These are phyloP conservation scores for Anoncus sp. DNA, from an alignment of 2,888 invertebrate genomes.

Conservation along the genomic window DNA sequence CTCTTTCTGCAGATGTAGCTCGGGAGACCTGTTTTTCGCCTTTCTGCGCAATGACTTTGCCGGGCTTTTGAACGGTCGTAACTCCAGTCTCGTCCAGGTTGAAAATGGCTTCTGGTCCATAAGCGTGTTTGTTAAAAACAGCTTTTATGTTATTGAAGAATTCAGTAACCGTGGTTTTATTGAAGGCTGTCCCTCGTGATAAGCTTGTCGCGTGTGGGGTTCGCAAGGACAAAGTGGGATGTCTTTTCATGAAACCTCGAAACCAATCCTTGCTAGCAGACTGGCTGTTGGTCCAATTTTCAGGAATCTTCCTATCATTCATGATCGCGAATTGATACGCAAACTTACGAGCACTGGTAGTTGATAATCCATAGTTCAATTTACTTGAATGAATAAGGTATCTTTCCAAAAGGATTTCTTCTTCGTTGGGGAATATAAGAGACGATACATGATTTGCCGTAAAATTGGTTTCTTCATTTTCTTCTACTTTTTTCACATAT, in stretches of 20 bases:
- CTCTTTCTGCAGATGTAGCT: constrained; percentile 72
- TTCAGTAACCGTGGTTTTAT: constrained; percentile 46
- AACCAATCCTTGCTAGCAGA: constrained; percentile 64
- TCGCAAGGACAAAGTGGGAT: constrained; percentile 60
- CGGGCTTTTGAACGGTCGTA: constrained; percentile 75
- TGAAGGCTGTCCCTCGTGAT: constrained; percentile 62
- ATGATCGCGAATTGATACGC: constrained; percentile 61
- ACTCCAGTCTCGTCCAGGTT: constrained; percentile 76
- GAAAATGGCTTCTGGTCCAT: constrained; percentile 68
- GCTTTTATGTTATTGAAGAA: constrained; percentile 64
- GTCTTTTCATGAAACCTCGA: constrained; percentile 58
- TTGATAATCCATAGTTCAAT: too few species aligned
- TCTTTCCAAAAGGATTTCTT: too few species aligned
- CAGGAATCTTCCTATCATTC: constrained; percentile 57
- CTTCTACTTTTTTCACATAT: too few species aligned
- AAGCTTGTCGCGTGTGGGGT: constrained; percentile 67
- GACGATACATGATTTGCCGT: too few species aligned
- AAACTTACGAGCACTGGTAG: constrained; percentile 2
- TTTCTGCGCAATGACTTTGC: constrained; percentile 73
- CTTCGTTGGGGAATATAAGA: too few species aligned
- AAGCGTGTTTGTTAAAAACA: constrained; percentile 62
- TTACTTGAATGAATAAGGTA: too few species aligned
- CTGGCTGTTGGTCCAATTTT: constrained; percentile 50
- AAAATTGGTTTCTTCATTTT: too few species aligned
- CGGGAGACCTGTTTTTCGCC: constrained; percentile 74